Evolutionary conservation across 2,113 vertebrate genomes (phyloP), one percentile per base, ranked within the genome.

Genomic region (Puffinus mauretanicus): DNA sequence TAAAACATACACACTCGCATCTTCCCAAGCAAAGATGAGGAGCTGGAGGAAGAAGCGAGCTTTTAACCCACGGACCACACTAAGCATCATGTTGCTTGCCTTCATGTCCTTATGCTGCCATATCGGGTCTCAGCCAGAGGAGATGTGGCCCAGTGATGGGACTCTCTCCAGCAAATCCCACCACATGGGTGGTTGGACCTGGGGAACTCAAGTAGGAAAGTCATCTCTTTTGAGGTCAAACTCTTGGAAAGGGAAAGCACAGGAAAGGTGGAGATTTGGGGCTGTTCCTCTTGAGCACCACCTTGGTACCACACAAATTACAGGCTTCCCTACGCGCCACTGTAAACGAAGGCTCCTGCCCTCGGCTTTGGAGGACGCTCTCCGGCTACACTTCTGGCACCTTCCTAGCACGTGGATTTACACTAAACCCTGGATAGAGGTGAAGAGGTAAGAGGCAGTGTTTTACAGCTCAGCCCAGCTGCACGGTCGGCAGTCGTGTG

Each of bases 401-500:
- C 20, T 82, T 61, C 71, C 46, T 6, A 17, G 78, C n/a, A 10
- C 16, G 0, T 0, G 34, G 83, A 30, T 21, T 60, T 60, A 25
- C 5, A 0, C n/a, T 8, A 38, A 58, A 21, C 11, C 40, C 55
- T 15, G 46, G 24, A 2, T 0, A 52, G 34, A 49, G 26, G 60
- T 18, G 21, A 34, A 57, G 46, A 18, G 7, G 34, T 34, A 32
- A 46, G 51, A 25, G n/a, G 49, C 76, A 54, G 79, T 13, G 4
- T 38, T 47, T 34, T 7, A 9, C 44, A 51, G 62, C 62, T 44
- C 88, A 72, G 64, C 30, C 49, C 30, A 34, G 34, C 22, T 2
- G 44, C 14, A 6, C 0, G 1, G n/a, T 3, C 22, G 4, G 58
- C 51, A 60, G 32, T 1, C 26, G 11, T 0, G 2, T 36, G 46